Conservation (phyloP, 2,888 invertebrate species). For the Trichogramma evanescens region DNA sequence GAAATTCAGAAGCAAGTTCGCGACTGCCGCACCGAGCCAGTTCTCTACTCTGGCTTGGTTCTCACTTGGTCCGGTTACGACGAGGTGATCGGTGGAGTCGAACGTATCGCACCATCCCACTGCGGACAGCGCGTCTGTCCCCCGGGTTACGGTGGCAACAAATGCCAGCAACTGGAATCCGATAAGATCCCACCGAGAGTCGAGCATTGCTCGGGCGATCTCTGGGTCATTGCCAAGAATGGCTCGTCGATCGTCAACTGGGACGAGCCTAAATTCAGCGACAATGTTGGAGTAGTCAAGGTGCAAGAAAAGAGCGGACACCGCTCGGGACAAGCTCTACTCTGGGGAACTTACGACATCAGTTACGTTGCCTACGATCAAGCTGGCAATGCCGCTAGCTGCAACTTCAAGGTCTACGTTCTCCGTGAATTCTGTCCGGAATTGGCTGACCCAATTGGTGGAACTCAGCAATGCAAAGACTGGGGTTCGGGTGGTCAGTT, state of each 20-base stretch:
- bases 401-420: conserved; percentile 85
- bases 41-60: conserved; percentile 75
- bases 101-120: conserved; percentile 82
- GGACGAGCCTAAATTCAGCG: conserved; percentile 87
- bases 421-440: conserved; percentile 90
- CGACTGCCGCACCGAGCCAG: conserved; percentile 86
- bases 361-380: conserved; percentile 91
- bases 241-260: conserved; percentile 84
- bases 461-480: conserved; percentile 84
- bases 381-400: conserved; percentile 84
- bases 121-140: conserved; percentile 87
- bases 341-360: conserved; percentile 88
- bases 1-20: conserved; percentile 91
- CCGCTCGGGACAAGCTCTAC: conserved; percentile 76
- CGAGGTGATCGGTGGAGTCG: conserved; percentile 79
- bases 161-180: conserved; percentile 76
- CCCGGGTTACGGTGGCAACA: conserved; percentile 76
- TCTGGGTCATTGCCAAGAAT: conserved; percentile 90
- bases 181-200: conserved; percentile 81
- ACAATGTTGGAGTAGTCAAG: conserved; percentile 75
- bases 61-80: conserved; percentile 94
- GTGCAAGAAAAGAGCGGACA: conserved; percentile 81
- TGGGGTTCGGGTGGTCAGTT: conserved; percentile 96
- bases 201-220: conserved; percentile 86
- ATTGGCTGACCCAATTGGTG: conserved; percentile 82